Evolutionary conservation across 2,888 invertebrate species (phyloP).

Genomic region (Myathropa florea): DNA sequence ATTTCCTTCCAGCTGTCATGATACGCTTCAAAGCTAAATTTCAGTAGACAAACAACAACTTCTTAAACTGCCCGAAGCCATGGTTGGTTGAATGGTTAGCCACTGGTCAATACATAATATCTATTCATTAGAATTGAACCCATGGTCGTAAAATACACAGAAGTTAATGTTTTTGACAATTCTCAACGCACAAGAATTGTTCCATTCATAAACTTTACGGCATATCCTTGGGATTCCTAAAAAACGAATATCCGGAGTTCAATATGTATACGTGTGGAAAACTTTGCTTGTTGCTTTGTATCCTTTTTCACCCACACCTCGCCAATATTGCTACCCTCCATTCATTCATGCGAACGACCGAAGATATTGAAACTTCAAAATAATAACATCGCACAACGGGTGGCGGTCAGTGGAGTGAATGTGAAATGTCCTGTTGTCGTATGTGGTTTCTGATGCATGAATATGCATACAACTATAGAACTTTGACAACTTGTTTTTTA

Average conservation of each 20-base stretch:
- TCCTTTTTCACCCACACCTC: background rate
- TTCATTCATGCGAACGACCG: slow-evolving; percentile 19
- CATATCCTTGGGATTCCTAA: slow-evolving; percentile 16
- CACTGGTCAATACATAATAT: slow-evolving; percentile 38
- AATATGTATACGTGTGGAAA: background rate
- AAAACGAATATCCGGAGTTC: background rate
- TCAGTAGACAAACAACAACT: slow-evolving; percentile 36
- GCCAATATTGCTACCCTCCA: background rate
- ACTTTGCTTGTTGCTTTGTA: slow-evolving; percentile 21
- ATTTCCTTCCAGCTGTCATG: background rate
- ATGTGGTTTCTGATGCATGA: slow-evolving; percentile 2
- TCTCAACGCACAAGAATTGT: slow-evolving; percentile 50
- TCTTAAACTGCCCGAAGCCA: slow-evolving; percentile 12
- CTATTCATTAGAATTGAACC: slow-evolving; percentile 38
- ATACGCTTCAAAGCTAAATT: background rate
- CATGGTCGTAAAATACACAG: slow-evolving; percentile 17
- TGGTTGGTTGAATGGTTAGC: slow-evolving; percentile 33
- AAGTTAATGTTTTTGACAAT: slow-evolving; percentile 62
- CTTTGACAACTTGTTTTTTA: background rate
- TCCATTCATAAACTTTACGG: slow-evolving; percentile 46
- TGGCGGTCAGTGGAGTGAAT: slow-evolving; percentile 12
- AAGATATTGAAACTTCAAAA: slow-evolving; percentile 53
- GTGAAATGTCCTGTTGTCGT: slow-evolving; percentile 17
- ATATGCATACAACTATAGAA: background rate
- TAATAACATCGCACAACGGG: slow-evolving; percentile 38